Conservation (phyloP, 35 echinoderm and acorn worm genomes). For the Lytechinus pictus region DNA sequence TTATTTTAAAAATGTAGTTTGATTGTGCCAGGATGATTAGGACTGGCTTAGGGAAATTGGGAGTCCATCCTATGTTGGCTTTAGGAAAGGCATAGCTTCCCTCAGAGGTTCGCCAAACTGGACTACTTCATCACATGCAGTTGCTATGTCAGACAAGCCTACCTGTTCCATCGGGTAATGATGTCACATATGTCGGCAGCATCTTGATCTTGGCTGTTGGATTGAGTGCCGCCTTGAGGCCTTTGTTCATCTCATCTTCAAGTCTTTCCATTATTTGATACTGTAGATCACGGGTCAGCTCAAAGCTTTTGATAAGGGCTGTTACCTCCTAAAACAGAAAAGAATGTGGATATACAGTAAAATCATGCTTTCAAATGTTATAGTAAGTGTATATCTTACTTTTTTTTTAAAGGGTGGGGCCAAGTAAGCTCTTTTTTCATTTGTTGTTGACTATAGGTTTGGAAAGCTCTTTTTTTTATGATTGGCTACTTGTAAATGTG, state of each 20-base stretch:
- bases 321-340: constrained; percentile 21
- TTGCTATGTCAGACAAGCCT: neutral
- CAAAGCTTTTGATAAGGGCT: constrained; percentile 27
- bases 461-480: no score
- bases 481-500: neutral
- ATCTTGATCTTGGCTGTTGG: constrained; percentile 58
- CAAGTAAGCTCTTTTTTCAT: neutral
- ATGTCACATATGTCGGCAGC: constrained; percentile 64
- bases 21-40: no score
- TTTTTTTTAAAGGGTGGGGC: no score
- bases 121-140: no score
- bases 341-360: neutral
- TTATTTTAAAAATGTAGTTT: no score
- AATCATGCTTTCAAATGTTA: neutral
- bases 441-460: neutral
- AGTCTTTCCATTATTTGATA: constrained; percentile 42
- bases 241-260: constrained; percentile 61
- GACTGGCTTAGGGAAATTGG: no score
- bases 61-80: neutral
- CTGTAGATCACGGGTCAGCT: constrained; percentile 44
- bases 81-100: no score
- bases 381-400: no score
- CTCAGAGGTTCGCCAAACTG: no score
- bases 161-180: constrained; percentile 63
- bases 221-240: constrained; percentile 34